Percentiles rank a stretch among this genome's conserved stretches.
phyloP scores from a whole-genome alignment of 1,140 invertebrate genomes.

The Lucilia cuprina region DNA sequence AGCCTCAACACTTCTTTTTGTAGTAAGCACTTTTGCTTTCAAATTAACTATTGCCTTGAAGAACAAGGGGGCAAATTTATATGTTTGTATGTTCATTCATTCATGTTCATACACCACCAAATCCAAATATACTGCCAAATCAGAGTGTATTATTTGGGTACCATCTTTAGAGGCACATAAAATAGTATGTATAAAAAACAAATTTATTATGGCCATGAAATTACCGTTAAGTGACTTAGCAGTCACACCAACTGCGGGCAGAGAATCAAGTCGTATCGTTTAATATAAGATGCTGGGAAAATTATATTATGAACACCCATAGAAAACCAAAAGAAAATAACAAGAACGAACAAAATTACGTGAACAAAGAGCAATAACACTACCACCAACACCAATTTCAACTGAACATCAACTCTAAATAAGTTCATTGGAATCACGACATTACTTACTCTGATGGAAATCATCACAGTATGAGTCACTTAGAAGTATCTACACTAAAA shows the following conservation, averaged over 20 bases:
- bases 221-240: constrained; percentile 27
- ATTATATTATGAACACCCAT: constrained; percentile 10
- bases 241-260: constrained; percentile 18
- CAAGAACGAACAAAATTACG: constrained; percentile 2
- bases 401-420: constrained; percentile 3
- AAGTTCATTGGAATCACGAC: constrained; percentile 26
- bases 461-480: constrained; percentile 29
- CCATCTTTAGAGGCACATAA: not conserved
- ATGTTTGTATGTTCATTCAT: not conserved
- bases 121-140: not conserved
- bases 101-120: not conserved
- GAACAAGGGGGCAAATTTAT: not conserved
- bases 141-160: constrained; percentile 1
- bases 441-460: constrained; percentile 18
- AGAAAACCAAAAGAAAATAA: not conserved
- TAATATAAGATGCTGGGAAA: constrained; percentile 19
- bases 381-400: not conserved
- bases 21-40: constrained; percentile 12
- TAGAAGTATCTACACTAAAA: not conserved
- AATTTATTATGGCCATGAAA: constrained; percentile 28
- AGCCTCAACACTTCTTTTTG: not conserved
- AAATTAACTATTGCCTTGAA: constrained; percentile 24
- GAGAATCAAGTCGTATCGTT: constrained; percentile 11
- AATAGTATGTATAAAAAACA: constrained; percentile 17
- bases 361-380: constrained; percentile 20